These are phyloP conservation scores for Eclectus roratus DNA, from an alignment of 2,113 vertebrate species.

Conservation along the genomic window DNA sequence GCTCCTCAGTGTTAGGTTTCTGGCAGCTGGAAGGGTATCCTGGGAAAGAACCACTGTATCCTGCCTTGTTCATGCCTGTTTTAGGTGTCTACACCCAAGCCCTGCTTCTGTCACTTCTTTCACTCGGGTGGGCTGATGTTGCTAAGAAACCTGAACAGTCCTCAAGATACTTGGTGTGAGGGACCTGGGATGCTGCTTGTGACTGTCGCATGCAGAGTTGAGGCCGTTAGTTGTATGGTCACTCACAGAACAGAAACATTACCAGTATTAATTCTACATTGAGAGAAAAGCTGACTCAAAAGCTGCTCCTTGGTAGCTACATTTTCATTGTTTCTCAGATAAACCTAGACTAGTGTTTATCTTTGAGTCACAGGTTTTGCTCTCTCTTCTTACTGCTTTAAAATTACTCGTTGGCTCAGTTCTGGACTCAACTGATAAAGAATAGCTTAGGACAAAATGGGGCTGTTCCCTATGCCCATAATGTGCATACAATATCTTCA, in stretches of 20 bases:
- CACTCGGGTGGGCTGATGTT: not conserved
- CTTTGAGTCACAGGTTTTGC: constrained; percentile 16
- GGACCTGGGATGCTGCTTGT: not conserved
- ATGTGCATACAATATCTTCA: not conserved
- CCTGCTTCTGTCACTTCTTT: not conserved
- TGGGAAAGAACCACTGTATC: not conserved
- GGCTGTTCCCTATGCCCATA: not conserved
- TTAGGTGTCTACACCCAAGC: not conserved
- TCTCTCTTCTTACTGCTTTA: not conserved
- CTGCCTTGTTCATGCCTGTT: not conserved
- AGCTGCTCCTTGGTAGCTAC: not conserved
- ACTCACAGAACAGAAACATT: not conserved
- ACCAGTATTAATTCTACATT: fast-evolving
- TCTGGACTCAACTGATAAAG: constrained; percentile 40
- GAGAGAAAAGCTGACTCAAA: not conserved
- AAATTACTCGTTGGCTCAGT: not conserved
- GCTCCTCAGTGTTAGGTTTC: fast-evolving
- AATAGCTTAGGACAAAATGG: not conserved
- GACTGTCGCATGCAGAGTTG: not conserved
- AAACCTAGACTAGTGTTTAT: constrained; percentile 27
- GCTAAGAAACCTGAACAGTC: not conserved
- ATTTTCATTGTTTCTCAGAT: constrained; percentile 30
- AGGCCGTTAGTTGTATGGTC: not conserved
- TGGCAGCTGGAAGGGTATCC: not conserved
- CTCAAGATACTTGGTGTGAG: not conserved